Base-by-base conservation (phyloP, 2,888 invertebrate species). In the Ophion costatus region DNA sequence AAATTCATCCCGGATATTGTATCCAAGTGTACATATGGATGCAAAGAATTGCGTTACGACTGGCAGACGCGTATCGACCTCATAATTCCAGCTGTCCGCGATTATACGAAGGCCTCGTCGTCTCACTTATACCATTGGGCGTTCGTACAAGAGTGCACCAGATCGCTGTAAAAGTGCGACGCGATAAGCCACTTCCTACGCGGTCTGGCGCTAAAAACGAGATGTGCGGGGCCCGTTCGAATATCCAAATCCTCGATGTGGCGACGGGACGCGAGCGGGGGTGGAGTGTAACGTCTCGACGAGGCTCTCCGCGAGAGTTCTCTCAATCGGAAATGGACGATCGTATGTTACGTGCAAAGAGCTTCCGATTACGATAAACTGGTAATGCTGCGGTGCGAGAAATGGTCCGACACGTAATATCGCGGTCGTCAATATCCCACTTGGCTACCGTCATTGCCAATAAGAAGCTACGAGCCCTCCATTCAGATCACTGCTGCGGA, bases 291-390 rank as follows among this genome's bases (percentile, higher is more conserved):
- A 77, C 61, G 61, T 80, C 63, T 73, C 33, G 38, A 14, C 42
- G 80, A 70, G 14, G 59, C 24, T 61, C 76, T 17, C 63, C 17
- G 33, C 24, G 76, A 80, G 61, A 61, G 14, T 29, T 42, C 45
- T 61, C 33, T 86, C 73, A 88, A 87, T 88, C 88, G 88, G 70
- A 76, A 84, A 78, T 76, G 82, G 56, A 87, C 84, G 84, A 82
- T 71, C 82, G 79, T 85, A 80, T 66, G 70, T 76, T 78, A 83
- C 66, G 57, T 63, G 80, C 87, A 85, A 87, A 88, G 85, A 88
- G 89, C 89, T 81, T 83, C 84, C 67, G 82, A 87, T 74, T 67
- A 67, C 86, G 92, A 91, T 91, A 91, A 90, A 91, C 89, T 90
- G 69, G 38, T 56, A 33, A 51, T 9, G 33, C 2, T 33, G n/a